These are phyloP conservation scores for Podilymbus podiceps DNA, from an alignment of 2,113 vertebrate species.

Conservation along the genomic window DNA sequence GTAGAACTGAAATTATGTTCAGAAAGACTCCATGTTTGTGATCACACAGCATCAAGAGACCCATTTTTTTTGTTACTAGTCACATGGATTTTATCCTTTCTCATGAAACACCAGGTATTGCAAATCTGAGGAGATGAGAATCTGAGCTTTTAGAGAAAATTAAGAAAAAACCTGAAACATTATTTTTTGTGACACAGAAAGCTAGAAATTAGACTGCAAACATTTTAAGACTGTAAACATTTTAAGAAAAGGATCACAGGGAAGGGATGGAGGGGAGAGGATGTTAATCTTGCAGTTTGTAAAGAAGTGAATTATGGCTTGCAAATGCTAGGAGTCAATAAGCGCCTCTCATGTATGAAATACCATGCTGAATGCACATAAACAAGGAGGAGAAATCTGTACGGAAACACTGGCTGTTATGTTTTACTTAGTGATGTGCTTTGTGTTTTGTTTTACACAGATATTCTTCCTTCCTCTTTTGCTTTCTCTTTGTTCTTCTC, in stretches of 20 bases:
- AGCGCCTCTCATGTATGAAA: not conserved
- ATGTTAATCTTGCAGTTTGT: not conserved
- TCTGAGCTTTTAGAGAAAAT: not conserved
- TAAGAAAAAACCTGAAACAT: rapidly evolving
- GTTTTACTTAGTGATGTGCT: not conserved
- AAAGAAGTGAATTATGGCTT: not conserved
- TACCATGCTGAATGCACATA: not conserved
- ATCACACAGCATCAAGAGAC: not conserved
- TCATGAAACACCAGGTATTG: not conserved
- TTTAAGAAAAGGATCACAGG: not conserved
- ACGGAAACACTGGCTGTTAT: not conserved
- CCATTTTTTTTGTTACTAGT: not conserved
- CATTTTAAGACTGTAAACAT: not conserved
- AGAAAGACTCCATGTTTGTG: not conserved
- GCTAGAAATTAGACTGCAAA: not conserved
- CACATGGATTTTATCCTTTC: not conserved
- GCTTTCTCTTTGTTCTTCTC: not conserved
- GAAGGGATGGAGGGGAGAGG: not conserved
- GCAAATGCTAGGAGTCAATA: not conserved
- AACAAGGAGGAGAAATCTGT: not conserved
- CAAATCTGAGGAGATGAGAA: not conserved
- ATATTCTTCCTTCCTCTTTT: not conserved
- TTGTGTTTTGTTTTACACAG: not conserved
- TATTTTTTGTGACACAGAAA: not conserved
- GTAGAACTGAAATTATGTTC: not conserved